These are phyloP conservation scores for Arctocebus calabarensis DNA, from an alignment of 2,797 vertebrate genomes.

Conservation along the genomic window DNA sequence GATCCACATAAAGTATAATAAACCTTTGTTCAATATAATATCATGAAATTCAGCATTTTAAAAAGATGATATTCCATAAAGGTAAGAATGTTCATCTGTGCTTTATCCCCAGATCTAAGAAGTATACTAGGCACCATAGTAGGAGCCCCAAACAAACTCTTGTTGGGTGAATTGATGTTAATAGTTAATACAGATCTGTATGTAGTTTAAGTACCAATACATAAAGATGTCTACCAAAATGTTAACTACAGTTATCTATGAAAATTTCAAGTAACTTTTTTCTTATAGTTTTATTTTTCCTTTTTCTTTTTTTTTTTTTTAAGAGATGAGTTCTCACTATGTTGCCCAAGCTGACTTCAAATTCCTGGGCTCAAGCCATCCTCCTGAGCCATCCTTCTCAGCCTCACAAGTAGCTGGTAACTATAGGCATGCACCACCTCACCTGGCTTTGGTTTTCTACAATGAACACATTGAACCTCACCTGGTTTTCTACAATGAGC, in stretches of 20 bases:
- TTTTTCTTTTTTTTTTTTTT: not conserved
- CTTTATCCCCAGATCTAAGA: not conserved
- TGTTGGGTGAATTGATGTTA: not conserved
- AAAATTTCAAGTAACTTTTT: constrained; percentile 38
- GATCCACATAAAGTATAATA: constrained; percentile 4
- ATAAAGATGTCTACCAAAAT: constrained; percentile 10
- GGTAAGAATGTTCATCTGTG: not conserved
- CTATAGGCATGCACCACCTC: not conserved
- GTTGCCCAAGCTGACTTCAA: not conserved
- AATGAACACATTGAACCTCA: too few species aligned
- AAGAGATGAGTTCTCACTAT: not conserved
- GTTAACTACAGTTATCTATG: not conserved
- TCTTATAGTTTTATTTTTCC: constrained; percentile 42
- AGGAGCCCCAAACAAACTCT: not conserved
- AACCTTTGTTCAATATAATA: constrained; percentile 19
- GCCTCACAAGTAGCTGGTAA: not conserved
- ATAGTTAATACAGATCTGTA: not conserved
- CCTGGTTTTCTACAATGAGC: constrained; percentile 45
- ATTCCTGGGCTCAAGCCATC: not conserved
- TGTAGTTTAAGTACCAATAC: not conserved
- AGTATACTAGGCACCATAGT: not conserved
- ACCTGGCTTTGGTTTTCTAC: not conserved
- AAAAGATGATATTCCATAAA: constrained; percentile 19
- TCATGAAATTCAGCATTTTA: not conserved
- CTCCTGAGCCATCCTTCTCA: not conserved